A percentile compares a stretch with the other conserved stretches of the same genome.
Conservation (phyloP, 2,888 invertebrate genomes). For the Acrobasis consociella region DNA sequence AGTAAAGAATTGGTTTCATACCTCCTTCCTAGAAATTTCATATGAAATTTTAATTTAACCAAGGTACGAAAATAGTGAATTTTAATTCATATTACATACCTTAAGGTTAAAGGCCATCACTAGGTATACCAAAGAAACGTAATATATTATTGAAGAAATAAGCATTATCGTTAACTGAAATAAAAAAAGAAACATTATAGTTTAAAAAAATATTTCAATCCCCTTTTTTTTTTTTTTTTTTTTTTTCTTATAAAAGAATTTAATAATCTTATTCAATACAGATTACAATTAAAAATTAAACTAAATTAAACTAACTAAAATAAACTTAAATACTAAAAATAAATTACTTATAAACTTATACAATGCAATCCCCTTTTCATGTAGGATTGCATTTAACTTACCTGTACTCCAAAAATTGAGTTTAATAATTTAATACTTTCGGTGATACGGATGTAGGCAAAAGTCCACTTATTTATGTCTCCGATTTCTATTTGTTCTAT, state of each 20-base stretch:
- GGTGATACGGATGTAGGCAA: background rate
- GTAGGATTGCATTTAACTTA: background rate
- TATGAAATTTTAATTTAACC: constrained; percentile 23
- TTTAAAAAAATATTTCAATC: too few species aligned
- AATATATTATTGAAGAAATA: constrained; percentile 36
- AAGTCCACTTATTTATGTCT: background rate
- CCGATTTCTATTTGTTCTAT: background rate
- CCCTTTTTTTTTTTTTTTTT: too few species aligned
- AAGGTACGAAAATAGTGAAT: constrained; percentile 5
- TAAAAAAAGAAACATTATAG: too few species aligned
- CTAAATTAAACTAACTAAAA: too few species aligned
- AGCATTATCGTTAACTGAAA: constrained; percentile 41
- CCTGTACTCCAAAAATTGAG: constrained; percentile 9
- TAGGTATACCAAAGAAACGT: constrained; percentile 39
- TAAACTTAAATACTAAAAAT: too few species aligned
- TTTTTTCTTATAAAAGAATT: too few species aligned
- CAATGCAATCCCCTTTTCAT: too few species aligned
- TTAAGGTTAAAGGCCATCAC: constrained; percentile 12
- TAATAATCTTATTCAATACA: too few species aligned
- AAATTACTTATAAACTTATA: too few species aligned
- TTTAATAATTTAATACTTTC: constrained; percentile 4
- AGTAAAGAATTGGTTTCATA: background rate
- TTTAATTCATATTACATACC: too few species aligned
- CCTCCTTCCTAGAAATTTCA: constrained; percentile 12
- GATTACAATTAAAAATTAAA: too few species aligned